Evolutionary conservation across 2,797 vertebrate genomes (phyloP), one percentile per base, ranked within the genome.

Genomic region (Rhodeus uyekii): DNA sequence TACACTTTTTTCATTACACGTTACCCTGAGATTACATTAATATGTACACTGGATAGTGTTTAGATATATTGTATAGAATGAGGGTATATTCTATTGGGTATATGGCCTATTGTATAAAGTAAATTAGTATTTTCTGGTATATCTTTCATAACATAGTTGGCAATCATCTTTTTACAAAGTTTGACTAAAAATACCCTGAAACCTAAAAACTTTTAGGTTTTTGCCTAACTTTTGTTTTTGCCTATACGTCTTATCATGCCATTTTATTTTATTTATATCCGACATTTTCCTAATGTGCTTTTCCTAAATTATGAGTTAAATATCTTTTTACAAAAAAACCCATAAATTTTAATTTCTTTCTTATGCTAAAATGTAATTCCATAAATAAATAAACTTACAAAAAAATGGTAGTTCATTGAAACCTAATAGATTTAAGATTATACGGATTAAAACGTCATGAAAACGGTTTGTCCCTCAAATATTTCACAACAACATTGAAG

Each of bases 401-500:
- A 13, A 24, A 2, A 14, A 58, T 14, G 4, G 10, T 27, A 12
- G 2, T 14, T 58, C 24, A 53, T 22, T 65, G 34, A 38, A 78
- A 16, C 42, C 29, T n/a, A 38, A 22, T 24, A 34, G 13, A 73
- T 38, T 53, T 16, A 5, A 32, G 48, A 38, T 38, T 39, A 18
- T 22, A 67, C 22, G 32, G 18, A 55, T 22, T 39, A 24, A 13
- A 19, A 69, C 5, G 18, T 46, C 14, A 74, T 50, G n/a, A 50
- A 72, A 32, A 12, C 16, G 34, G 60, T 67, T 36, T 68, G 68
- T 65, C 38, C 44, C 36, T 79, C 14, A 68, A 13, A 29, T 14
- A 53, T 18, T 32, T 68, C 18, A 79, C 46, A 67, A 82, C 34
- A 65, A 76, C 48, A 76, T 74, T 63, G 12, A 48, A 79, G 76